Percentiles rank a stretch among this genome's conserved stretches.
These are phyloP conservation scores for Cygnus atratus DNA, from an alignment of 2,113 vertebrate genomes.

Conservation along the genomic window DNA sequence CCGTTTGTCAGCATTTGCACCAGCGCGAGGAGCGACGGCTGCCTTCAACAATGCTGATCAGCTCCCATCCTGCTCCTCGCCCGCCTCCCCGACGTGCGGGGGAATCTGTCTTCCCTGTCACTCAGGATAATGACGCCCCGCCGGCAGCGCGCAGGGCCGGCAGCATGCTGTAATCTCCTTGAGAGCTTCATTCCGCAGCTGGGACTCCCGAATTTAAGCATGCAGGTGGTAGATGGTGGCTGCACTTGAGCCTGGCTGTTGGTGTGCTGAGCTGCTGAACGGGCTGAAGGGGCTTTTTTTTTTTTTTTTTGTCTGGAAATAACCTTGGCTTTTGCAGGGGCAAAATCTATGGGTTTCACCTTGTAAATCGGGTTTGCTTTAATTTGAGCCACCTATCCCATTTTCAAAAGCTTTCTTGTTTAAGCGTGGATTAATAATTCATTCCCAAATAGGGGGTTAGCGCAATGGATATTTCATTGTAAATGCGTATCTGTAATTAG, in stretches of 20 bases:
- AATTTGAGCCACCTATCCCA: not conserved
- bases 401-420: not conserved
- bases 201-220: constrained; percentile 61
- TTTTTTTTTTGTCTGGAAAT: not conserved
- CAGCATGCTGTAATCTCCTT: constrained; percentile 71
- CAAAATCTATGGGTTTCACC: constrained; percentile 32
- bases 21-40: constrained; percentile 18
- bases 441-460: not conserved
- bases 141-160: constrained; percentile 64
- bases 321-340: not conserved
- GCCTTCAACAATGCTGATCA: constrained; percentile 59
- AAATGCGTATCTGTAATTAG: constrained; percentile 35
- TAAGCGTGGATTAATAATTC: not conserved
- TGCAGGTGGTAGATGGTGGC: constrained; percentile 30
- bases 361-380: not conserved
- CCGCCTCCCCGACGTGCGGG: constrained; percentile 45
- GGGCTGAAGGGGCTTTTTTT: not conserved
- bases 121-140: constrained; percentile 72
- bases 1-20: constrained; percentile 57
- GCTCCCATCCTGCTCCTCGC: constrained; percentile 42
- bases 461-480: not conserved
- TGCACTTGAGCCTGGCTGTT: not conserved
- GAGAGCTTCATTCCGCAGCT: constrained; percentile 67
- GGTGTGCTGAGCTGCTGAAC: not conserved
- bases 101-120: constrained; percentile 74